phyloP scores from a whole-genome alignment of 1,140 invertebrate species.

The Habropoda laboriosa region DNA sequence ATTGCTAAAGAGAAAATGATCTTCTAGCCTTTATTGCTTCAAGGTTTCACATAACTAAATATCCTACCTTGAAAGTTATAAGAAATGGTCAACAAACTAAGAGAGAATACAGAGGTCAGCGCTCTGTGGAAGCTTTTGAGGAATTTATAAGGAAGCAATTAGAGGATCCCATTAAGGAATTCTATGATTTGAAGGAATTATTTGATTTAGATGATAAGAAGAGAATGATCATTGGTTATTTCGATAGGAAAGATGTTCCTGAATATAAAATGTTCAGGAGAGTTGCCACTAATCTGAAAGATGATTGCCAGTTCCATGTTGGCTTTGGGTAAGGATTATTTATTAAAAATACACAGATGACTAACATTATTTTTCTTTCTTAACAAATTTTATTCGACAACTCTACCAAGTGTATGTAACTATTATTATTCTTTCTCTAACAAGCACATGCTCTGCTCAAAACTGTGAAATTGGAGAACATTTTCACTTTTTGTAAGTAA shows the following conservation, averaged over 20 bases:
- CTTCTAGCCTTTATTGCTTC: constrained; percentile 89
- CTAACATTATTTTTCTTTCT: background rate
- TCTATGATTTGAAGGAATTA: constrained; percentile 88
- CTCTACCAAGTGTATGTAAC: constrained; percentile 21
- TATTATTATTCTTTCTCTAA: constrained; percentile 71
- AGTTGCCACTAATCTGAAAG: constrained; percentile 94
- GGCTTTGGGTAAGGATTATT: constrained; percentile 91
- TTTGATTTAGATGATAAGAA: constrained; percentile 93
- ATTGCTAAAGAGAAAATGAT: constrained; percentile 26
- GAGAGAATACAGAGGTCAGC: constrained; percentile 95
- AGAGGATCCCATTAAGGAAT: constrained; percentile 93
- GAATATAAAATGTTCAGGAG: constrained; percentile 91
- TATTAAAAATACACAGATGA: background rate
- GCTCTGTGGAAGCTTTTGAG: constrained; percentile 92
- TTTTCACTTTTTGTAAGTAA: constrained; percentile 79
- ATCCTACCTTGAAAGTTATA: constrained; percentile 98
- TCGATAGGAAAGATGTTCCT: constrained; percentile 90
- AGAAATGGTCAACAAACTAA: constrained; percentile 96
- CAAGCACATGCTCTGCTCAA: constrained; percentile 79
- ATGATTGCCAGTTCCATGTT: constrained; percentile 97
- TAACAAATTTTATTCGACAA: constrained; percentile 4
- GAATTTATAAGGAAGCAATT: constrained; percentile 95
- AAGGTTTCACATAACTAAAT: constrained; percentile 98
- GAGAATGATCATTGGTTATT: constrained; percentile 96
- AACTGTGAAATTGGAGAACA: constrained; percentile 79